These are phyloP conservation scores for Hofmannophila pseudospretella DNA, from an alignment of 2,888 invertebrate species.

Conservation along the genomic window DNA sequence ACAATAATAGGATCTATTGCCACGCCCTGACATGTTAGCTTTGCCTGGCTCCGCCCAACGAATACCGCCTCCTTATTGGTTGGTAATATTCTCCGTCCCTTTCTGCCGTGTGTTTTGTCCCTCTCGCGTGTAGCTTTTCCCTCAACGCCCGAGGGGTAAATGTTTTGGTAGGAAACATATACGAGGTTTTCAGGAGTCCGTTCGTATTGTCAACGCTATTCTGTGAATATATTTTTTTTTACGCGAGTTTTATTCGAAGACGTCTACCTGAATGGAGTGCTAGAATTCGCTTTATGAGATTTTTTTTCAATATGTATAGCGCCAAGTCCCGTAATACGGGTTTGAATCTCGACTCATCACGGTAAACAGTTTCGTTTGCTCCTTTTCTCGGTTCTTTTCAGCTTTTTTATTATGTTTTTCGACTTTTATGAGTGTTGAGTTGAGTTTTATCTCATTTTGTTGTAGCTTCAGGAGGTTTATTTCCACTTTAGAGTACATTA, in stretches of 20 bases:
- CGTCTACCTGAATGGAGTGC: conserved; percentile 72
- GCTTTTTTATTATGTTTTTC: conserved; percentile 24
- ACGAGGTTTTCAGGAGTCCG: conserved; percentile 70
- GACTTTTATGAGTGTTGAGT: conserved; percentile 10
- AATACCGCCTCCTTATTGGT: conserved; percentile 47
- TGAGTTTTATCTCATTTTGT: no score
- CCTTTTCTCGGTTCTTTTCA: conserved; percentile 28
- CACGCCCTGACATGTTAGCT: conserved; percentile 78
- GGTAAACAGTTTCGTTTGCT: conserved; percentile 43
- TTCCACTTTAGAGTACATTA: no score
- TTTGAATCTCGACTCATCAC: conserved; percentile 46
- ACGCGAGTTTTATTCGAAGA: conserved; percentile 67
- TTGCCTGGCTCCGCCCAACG: conserved; percentile 60
- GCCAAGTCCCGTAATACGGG: conserved; percentile 47
- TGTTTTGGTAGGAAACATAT: conserved; percentile 78
- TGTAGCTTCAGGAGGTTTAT: conserved; percentile 18
- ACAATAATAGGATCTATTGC: conserved; percentile 76
- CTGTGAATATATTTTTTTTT: conserved; percentile 72
- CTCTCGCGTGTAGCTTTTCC: conserved; percentile 65
- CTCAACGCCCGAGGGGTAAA: conserved; percentile 76
- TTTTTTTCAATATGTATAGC: conserved; percentile 47
- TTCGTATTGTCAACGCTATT: conserved; percentile 63
- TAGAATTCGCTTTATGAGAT: conserved; percentile 74
- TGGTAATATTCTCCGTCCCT: conserved; percentile 30
- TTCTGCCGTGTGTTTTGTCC: conserved; percentile 26